These are phyloP conservation scores for Heliconius aoede DNA, from an alignment of 2,888 invertebrate species.

Conservation along the genomic window DNA sequence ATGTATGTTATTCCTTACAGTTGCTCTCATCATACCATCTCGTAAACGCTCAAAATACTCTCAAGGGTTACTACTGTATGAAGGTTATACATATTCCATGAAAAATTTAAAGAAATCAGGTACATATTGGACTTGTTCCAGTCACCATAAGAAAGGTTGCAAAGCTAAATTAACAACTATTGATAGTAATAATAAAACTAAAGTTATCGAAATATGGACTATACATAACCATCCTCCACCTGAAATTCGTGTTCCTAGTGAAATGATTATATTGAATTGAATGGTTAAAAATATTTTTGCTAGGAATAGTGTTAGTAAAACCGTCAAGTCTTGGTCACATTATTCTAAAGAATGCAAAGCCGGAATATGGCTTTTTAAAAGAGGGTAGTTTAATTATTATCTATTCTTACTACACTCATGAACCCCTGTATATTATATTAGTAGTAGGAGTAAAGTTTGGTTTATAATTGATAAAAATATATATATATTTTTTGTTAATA, in stretches of 20 bases:
- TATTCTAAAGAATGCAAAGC: conserved; percentile 71
- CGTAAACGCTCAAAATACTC: conserved; percentile 52
- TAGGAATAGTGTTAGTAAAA: conserved; percentile 62
- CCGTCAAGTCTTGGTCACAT: conserved; percentile 65
- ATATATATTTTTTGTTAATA: not conserved
- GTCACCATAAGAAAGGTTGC: conserved; percentile 71
- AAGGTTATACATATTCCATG: conserved; percentile 67
- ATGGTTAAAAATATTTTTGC: conserved; percentile 52
- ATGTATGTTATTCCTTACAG: conserved; percentile 54
- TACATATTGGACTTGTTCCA: conserved; percentile 71
- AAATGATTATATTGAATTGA: conserved; percentile 38
- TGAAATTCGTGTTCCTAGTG: conserved; percentile 52
- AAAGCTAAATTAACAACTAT: conserved; percentile 63
- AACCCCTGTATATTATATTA: conserved; percentile 66
- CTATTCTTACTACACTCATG: conserved; percentile 62
- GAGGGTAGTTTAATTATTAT: conserved; percentile 59
- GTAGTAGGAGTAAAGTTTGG: conserved; percentile 45
- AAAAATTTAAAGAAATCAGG: conserved; percentile 61
- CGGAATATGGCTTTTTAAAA: conserved; percentile 60
- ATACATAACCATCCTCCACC: conserved; percentile 63
- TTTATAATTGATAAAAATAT: not conserved
- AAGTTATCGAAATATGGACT: conserved; percentile 53
- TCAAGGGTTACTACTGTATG: conserved; percentile 61
- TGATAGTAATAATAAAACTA: conserved; percentile 54
- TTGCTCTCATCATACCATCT: conserved; percentile 65